A percentile compares a stretch with the other conserved stretches of the same genome.
phyloP scores from a whole-genome alignment of 1,140 invertebrate species.

The Cydia amplana region DNA sequence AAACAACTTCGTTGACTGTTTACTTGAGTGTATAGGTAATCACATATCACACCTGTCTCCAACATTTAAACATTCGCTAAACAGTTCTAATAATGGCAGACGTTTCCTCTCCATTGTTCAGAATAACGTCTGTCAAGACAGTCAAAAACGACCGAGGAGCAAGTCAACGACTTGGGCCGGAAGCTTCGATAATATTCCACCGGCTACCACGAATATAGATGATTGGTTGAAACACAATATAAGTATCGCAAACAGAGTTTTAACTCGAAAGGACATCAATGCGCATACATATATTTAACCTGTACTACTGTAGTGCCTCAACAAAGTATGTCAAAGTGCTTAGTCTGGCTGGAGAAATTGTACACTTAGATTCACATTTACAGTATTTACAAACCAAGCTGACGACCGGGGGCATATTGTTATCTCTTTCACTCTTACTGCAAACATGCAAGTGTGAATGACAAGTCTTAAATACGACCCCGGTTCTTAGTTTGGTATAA shows the following conservation, averaged over 20 bases:
- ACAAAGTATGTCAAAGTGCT: too few species aligned
- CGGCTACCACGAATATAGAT: slow-evolving; percentile 20
- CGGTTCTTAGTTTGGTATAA: too few species aligned
- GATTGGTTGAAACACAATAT: slow-evolving; percentile 8
- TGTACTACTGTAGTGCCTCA: too few species aligned
- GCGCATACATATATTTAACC: background rate
- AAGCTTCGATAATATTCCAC: slow-evolving; percentile 19
- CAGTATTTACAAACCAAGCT: too few species aligned
- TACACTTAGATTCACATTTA: too few species aligned
- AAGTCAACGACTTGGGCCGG: slow-evolving; percentile 15
- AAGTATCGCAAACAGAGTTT: background rate
- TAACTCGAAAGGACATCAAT: background rate
- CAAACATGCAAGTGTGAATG: too few species aligned
- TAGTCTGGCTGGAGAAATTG: too few species aligned
- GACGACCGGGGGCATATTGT: too few species aligned
- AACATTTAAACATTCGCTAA: slow-evolving; percentile 12
- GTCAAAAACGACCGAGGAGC: slow-evolving; percentile 15
- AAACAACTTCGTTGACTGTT: too few species aligned
- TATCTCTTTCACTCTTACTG: too few species aligned
- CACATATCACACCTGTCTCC: background rate
- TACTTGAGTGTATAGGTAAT: background rate
- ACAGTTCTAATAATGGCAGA: slow-evolving; percentile 16
- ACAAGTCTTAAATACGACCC: too few species aligned
- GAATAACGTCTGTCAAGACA: slow-evolving; percentile 17
- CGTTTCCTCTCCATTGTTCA: slow-evolving; percentile 14